Evolutionary conservation across 1,140 invertebrate genomes (phyloP), one percentile per base, ranked within the genome.

Genomic region (Heliconius melpomene): DNA sequence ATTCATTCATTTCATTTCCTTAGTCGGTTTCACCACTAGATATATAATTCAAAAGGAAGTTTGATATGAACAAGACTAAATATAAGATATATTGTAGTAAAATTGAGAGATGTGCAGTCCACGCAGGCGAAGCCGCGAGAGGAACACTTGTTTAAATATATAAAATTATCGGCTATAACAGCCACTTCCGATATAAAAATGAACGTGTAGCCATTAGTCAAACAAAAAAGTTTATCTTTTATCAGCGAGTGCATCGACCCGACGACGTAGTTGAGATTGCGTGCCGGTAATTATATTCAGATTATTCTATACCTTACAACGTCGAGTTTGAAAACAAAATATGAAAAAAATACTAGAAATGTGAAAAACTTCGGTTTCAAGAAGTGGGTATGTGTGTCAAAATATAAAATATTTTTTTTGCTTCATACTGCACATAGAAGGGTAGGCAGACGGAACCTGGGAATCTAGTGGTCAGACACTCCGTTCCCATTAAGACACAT

Each of bases 221-320:
- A 85, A 86, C 79, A 86, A 86, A 85, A 84, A 86, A 81, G 71
- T 75, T 82, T 86, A 86, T 86, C 85, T 86, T 76, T 83, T 81
- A 83, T 81, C 82, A 83, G 57, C 70, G 74, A 81, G 85, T 85
- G 78, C 83, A 83, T 78, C 78, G 83, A 86, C 83, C 85, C 79
- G 70, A 46, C 79, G 70, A 46, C 74, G 78, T 70, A 75, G 79
- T 74, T 75, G 76, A 77, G 71, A 32, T 78, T 84, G 75, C 83
- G 80, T 81, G 77, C 29, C 54, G 57, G 40, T 79, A 85, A 85
- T 80, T 79, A 79, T 77, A 76, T 79, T 74, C 81, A 54, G 75
- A 79, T 77, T 80, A 73, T 77, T 80, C 79, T 66, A 66, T 66
- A 29, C 60, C 79, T 40, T 80, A 74, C 74, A 77, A 18, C 57